Evolutionary conservation across 2,113 vertebrate genomes (phyloP), one percentile per base, ranked within the genome.

Genomic region (Passerina amoena): DNA sequence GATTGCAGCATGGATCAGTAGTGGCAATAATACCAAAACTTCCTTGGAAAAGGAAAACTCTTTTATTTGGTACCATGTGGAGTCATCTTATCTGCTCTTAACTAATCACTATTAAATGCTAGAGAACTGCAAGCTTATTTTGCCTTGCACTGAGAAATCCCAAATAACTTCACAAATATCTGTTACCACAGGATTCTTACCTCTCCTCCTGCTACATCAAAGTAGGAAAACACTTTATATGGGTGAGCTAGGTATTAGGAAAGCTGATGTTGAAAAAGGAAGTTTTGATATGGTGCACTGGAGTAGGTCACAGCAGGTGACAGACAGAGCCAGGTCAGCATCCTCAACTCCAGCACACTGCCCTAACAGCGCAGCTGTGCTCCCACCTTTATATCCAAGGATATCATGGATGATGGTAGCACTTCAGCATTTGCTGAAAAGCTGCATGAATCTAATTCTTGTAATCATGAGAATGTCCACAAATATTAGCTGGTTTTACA

Each of bases 281-380:
- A 44, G 6, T 53, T 93, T 88, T 66, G 65, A 45, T 79, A 24
- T 1, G 14, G 22, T 42, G 70, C 19, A 6, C 5, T 73, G 38
- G 66, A 85, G 30, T 27, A 82, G 50, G 71, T 90, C 51, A 66
- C 42, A 88, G 31, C 28, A 73, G 47, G 35, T 83, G 59, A 70
- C 1, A 11, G 56, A 23, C 38, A 47, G 61, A 76, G 56, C 30
- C 61, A 51, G 85, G 27, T 71, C 30, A 33, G n/a, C 68, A 48
- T 23, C 50, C n/a, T 21, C 21, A 82, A 85, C 35, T 76, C 47
- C 57, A 35, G 48, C 20, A 51, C 0, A 1, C 44, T 81, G 77
- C 40, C 44, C 51, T 24, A 18, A n/a, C 48, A 33, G 23, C 0
- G 2, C n/a, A 59, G n/a, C 37, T 40, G 14, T 1, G 0, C 23